Percentiles rank a stretch among this genome's conserved stretches.
phyloP scores from a whole-genome alignment of 2,113 vertebrate species.

The Ancistrus triradiatus region DNA sequence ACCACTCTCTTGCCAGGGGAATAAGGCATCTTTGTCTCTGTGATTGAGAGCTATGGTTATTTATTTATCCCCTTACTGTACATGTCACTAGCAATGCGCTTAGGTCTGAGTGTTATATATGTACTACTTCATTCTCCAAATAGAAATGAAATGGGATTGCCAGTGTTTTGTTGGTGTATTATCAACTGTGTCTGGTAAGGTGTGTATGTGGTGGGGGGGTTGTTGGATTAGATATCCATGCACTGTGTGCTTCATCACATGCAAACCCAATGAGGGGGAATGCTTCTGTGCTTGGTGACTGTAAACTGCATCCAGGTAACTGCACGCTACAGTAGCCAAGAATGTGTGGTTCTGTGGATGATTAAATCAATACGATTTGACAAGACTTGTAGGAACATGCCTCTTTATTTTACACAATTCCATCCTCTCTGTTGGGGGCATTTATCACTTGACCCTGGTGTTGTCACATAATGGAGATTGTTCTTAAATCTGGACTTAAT shows the following conservation, averaged over 20 bases:
- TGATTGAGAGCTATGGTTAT: constrained; percentile 53
- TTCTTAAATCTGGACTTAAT: constrained; percentile 83
- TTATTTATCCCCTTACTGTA: constrained; percentile 50
- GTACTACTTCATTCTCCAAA: constrained; percentile 63
- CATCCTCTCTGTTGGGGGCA: constrained; percentile 80
- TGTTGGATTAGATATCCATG: constrained; percentile 65
- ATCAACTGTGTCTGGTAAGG: constrained; percentile 58
- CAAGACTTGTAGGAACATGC: constrained; percentile 95
- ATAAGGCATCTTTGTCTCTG: constrained; percentile 44
- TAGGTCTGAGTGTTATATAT: constrained; percentile 55
- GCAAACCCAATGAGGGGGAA: constrained; percentile 64
- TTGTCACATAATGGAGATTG: constrained; percentile 91
- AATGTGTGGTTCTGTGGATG: constrained; percentile 92
- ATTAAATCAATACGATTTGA: constrained; percentile 98
- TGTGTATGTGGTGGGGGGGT: background rate
- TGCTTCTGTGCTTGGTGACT: constrained; percentile 37
- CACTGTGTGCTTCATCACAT: constrained; percentile 74
- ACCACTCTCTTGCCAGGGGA: constrained; percentile 44
- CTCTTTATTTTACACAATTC: constrained; percentile 91
- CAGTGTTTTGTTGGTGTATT: constrained; percentile 63
- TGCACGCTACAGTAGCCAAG: constrained; percentile 84
- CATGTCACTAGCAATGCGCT: constrained; percentile 44
- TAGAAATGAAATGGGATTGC: constrained; percentile 71
- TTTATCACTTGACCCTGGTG: constrained; percentile 87
- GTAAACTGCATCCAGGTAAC: constrained; percentile 60